Evolutionary conservation across 2,113 vertebrate species (phyloP).

Genomic region (Thalassoma bifasciatum): DNA sequence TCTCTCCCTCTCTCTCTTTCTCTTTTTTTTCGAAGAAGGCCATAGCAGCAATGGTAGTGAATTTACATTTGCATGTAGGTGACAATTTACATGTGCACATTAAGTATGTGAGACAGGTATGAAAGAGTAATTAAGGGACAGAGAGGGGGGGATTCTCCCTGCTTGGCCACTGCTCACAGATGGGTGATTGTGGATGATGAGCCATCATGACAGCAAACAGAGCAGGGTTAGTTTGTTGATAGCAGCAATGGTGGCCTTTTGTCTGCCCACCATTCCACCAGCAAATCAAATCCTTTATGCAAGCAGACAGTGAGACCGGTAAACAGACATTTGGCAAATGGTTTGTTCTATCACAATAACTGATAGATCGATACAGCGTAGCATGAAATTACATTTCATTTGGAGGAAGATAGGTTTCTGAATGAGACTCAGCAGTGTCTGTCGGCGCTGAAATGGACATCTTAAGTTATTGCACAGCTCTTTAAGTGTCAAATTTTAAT

Average conservation of each 20-base stretch:
- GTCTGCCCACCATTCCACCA: slow-evolving; percentile 36
- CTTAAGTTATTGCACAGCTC: slow-evolving; percentile 43
- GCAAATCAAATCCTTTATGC: slow-evolving; percentile 57
- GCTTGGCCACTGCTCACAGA: slow-evolving; percentile 25
- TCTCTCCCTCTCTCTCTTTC: slow-evolving; percentile 10
- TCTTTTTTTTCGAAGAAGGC: slow-evolving; percentile 36
- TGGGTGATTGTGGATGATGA: slow-evolving; percentile 52
- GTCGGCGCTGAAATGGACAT: slow-evolving; percentile 13
- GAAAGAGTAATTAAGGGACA: background rate
- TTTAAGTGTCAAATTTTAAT: slow-evolving; percentile 48
- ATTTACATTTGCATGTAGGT: slow-evolving; percentile 13
- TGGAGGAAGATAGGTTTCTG: slow-evolving; percentile 1
- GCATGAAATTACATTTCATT: slow-evolving; percentile 61
- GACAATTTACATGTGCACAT: background rate
- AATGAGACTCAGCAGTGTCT: slow-evolving; percentile 21
- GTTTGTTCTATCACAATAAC: slow-evolving; percentile 51
- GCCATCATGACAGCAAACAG: slow-evolving; percentile 62
- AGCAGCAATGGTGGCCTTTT: slow-evolving; percentile 67
- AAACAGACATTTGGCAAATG: slow-evolving; percentile 64
- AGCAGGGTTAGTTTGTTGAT: slow-evolving; percentile 50
- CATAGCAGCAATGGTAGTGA: slow-evolving; percentile 35
- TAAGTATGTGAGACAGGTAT: background rate
- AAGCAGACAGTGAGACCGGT: slow-evolving; percentile 53
- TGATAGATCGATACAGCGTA: slow-evolving; percentile 52
- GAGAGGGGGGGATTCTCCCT: slow-evolving; percentile 10